Base-by-base conservation (phyloP, 1,140 invertebrate genomes). In the Penaeus indicus region DNA sequence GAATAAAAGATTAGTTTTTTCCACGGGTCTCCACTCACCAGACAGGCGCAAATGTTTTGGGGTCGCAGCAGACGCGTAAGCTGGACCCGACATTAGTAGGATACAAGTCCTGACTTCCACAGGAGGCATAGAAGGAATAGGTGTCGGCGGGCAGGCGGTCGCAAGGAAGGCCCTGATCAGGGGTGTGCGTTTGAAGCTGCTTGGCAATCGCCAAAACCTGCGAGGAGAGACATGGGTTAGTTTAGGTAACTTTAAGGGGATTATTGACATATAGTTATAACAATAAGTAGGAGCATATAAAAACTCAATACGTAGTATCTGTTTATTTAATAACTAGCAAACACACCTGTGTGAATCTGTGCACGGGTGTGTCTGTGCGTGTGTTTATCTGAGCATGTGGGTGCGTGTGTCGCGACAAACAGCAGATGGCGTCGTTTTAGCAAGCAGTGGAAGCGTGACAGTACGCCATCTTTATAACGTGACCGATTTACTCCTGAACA, bases 121-220 rank as follows among this genome's bases (percentile, higher is more conserved):
- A 90, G 19, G 77, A 54, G 27, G 47, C 38, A 79, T 85, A 90
- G 89, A 86, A 90, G 80, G 85, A 86, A 27, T 78, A 67, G 25
- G 89, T 84, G 84, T 85, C 63, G 38, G 79, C 78, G 3, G 89
- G 89, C 19, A 90, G 78, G 54, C 21, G n/a, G 0, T 27, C 38
- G 38, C 89, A 90, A 10, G 89, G 89, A 10, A 85, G 75, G 32
- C 47, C 27, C 47, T 72, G 47, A 0, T 63, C 60, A 21, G 89
- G 89, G 11, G 54, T 47, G 78, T 90, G 69, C 32, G 84, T 77
- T n/a, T 67, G 27, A 16, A 85, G 89, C 63, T 90, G 81, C 47
- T 63, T 64, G 3, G 61, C 60, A 82, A 89, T 84, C n/a, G 78
- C 87, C 81, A 54, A 21, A 0, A 84, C 81, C 81, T 84, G 81